phyloP scores from a whole-genome alignment of 2,113 vertebrate genomes.

The Catharus minimus region DNA sequence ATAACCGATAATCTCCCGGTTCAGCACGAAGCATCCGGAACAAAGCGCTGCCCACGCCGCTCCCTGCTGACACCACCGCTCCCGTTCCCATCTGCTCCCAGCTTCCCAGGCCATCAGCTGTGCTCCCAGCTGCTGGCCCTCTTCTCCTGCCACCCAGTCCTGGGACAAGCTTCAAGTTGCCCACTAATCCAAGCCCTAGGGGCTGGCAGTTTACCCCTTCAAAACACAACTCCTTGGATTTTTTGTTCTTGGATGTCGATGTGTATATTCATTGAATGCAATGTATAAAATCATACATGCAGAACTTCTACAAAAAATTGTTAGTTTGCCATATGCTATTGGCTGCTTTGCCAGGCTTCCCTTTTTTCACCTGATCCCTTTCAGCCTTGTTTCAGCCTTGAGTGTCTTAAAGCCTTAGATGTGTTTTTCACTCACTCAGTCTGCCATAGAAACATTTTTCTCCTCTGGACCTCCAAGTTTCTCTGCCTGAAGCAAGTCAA shows the following conservation, averaged over 20 bases:
- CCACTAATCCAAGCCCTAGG: not conserved
- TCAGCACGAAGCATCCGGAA: not conserved
- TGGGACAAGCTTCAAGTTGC: not conserved
- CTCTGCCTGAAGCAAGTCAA: not conserved
- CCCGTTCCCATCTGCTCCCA: not conserved
- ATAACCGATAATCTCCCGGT: conserved; percentile 6
- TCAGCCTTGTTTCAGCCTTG: not conserved
- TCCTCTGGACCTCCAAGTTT: not conserved
- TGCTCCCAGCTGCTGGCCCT: not conserved
- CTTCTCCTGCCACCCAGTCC: rapidly evolving
- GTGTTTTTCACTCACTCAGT: not conserved
- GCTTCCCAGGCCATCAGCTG: conserved; percentile 13
- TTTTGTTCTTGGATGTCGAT: not conserved
- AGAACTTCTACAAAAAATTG: not conserved
- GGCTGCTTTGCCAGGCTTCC: not conserved
- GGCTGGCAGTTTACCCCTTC: not conserved
- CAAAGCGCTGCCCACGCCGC: not conserved
- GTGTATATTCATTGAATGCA: not conserved
- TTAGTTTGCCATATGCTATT: not conserved
- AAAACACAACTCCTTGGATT: not conserved
- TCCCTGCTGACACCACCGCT: conserved; percentile 21
- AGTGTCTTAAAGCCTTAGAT: not conserved
- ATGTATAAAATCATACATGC: not conserved
- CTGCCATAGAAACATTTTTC: not conserved
- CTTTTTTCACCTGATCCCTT: not conserved